Evolutionary conservation across 2,888 invertebrate species (phyloP), one percentile per base, ranked within the genome.

Genomic region (Eurytoma californica): DNA sequence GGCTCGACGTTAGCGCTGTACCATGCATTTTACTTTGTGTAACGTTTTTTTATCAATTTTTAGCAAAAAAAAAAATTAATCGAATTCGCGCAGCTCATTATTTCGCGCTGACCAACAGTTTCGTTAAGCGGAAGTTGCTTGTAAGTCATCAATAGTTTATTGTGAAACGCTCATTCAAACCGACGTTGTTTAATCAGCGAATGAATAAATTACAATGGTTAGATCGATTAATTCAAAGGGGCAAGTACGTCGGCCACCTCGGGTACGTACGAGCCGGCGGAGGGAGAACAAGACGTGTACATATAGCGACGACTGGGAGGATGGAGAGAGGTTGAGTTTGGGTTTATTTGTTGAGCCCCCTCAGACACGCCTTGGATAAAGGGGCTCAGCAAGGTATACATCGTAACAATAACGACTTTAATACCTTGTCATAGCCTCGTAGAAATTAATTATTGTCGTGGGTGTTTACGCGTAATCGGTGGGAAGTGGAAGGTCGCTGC

Each of bases 371-470:
- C 39, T 55, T 28, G 78, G 47, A 79, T 75, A 65, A 79, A 79
- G 58, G 39, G 79, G 55, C 60, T 75, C 47, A 72, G 55, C 47
- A 70, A 63, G 61, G 70, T 76, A 63, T 61, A 67, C 57, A 67
- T 67, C 58, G 55, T 47, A 75, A 68, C 72, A 51, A 68, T 76
- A 72, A 76, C 67, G 61, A 72, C 75, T 79, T 58, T 70, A 74
- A 79, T 75, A 53, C 66, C n/a, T 60, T 75, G 70, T 65, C 60
- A 55, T 39, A 79, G 67, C 65, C 24, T 58, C 30, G 13, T 51
- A 51, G 39, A 49, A 73, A 74, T 79, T 79, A 78, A 78, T 74
- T 73, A 60, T 49, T 57, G 51, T 12, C 53, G 12, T 5, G 49
- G 20, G 58, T 74, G 55, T 69, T 67, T 73, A 69, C 49, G 57